phyloP scores from a whole-genome alignment of 53 echinoderm and acorn worm genomes.

The Stichopus horrens region DNA sequence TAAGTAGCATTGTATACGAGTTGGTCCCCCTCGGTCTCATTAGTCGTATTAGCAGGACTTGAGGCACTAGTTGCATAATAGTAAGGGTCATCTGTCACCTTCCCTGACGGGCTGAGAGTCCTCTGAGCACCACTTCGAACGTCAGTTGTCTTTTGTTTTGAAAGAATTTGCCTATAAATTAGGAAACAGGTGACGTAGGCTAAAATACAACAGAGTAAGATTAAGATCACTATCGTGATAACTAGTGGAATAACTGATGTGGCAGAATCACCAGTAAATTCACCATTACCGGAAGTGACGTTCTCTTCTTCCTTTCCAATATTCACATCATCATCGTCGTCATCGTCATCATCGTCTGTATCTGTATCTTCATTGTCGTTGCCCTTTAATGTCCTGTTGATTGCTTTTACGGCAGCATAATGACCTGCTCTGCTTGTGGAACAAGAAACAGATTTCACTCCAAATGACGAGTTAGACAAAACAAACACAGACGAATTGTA shows the following conservation, averaged over 20 bases:
- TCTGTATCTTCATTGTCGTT: not conserved
- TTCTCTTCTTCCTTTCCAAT: not conserved
- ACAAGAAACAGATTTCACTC: not conserved
- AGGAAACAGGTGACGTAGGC: not conserved
- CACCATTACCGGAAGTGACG: not conserved
- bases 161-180: not conserved
- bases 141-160: not conserved
- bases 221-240: not conserved
- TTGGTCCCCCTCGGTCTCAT: not conserved
- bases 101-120: not conserved
- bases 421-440: not conserved
- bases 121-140: not conserved
- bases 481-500: not conserved
- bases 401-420: not conserved
- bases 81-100: not conserved
- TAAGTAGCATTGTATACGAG: not conserved
- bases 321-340: not conserved
- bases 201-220: not conserved
- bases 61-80: not conserved
- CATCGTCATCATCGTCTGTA: not conserved
- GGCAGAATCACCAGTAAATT: not conserved
- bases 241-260: not conserved
- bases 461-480: not conserved
- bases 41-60: not conserved
- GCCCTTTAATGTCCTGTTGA: not conserved